Evolutionary conservation across 2,113 vertebrate genomes (phyloP).

Genomic region (Oxygymnocypris stewartii): DNA sequence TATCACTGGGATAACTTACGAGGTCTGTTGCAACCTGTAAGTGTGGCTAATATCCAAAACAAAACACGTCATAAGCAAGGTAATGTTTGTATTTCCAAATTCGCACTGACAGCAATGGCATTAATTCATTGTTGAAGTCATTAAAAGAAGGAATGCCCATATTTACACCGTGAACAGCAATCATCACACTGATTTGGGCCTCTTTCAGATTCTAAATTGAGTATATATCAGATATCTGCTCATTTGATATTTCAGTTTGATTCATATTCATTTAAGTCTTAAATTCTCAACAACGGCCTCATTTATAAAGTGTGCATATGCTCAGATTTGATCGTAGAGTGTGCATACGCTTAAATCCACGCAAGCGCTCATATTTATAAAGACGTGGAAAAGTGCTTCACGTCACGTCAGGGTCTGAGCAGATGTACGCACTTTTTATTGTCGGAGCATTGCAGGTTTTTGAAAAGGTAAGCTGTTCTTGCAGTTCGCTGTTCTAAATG

Average conservation of each 20-base stretch:
- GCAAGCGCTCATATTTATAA: no score
- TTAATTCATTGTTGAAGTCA: background rate
- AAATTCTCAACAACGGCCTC: no score
- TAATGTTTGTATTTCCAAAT: background rate
- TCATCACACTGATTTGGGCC: background rate
- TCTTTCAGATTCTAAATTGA: background rate
- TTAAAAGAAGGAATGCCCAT: background rate
- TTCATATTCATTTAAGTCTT: background rate
- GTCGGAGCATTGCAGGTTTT: no score
- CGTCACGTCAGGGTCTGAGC: no score
- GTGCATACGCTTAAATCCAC: no score
- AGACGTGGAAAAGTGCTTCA: no score
- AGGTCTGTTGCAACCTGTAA: slow-evolving; percentile 1
- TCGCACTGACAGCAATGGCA: background rate
- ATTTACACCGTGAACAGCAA: background rate
- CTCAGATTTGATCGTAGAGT: no score
- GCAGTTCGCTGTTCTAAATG: no score
- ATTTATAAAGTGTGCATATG: no score
- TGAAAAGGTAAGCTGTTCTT: no score
- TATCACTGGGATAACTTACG: background rate
- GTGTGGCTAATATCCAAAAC: background rate
- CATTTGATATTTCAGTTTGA: background rate
- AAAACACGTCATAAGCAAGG: background rate
- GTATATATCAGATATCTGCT: background rate
- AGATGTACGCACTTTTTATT: no score